These are phyloP conservation scores for Drosophila kanapiae DNA, from an alignment of 1,140 invertebrate species.

Conservation along the genomic window DNA sequence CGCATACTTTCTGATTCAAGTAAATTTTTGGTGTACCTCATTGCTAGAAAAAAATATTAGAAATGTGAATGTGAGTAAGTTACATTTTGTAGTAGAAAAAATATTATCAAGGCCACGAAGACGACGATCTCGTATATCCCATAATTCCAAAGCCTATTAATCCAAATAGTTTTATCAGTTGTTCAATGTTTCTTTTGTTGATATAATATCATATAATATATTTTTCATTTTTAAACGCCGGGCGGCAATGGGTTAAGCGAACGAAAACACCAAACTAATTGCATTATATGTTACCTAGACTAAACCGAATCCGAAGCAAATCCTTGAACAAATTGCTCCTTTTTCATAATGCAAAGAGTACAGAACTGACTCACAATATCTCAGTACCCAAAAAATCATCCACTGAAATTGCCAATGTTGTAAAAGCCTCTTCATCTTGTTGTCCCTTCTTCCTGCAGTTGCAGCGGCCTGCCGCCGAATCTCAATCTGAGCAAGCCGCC, in stretches of 20 bases:
- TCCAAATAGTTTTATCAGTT: conserved; percentile 26
- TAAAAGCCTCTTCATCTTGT: conserved; percentile 79
- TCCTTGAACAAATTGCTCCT: conserved; percentile 80
- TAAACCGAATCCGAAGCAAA: conserved; percentile 69
- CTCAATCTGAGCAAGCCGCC: conserved; percentile 78
- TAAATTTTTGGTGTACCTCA: too few species aligned
- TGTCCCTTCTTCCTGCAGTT: conserved; percentile 76
- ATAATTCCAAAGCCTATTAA: conserved; percentile 3
- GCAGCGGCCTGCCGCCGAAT: conserved; percentile 75
- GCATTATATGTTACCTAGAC: conserved; percentile 51
- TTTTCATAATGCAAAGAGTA: conserved; percentile 64
- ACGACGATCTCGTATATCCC: conserved; percentile 13
- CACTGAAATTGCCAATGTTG: conserved; percentile 52
- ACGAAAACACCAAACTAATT: conserved; percentile 54
- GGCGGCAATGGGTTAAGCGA: conserved; percentile 74
- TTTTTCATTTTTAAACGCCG: conserved; percentile 59
- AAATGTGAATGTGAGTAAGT: too few species aligned
- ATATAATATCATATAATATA: conserved; percentile 7
- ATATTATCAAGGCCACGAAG: not conserved
- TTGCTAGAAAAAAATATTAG: too few species aligned
- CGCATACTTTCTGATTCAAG: too few species aligned
- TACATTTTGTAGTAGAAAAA: too few species aligned
- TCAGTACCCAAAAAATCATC: conserved; percentile 35
- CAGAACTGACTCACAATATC: conserved; percentile 30
- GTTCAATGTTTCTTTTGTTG: conserved; percentile 22